These are phyloP conservation scores for Hemicentrotus pulcherrimus DNA, from an alignment of 35 echinoderm and acorn worm genomes.

Conservation along the genomic window DNA sequence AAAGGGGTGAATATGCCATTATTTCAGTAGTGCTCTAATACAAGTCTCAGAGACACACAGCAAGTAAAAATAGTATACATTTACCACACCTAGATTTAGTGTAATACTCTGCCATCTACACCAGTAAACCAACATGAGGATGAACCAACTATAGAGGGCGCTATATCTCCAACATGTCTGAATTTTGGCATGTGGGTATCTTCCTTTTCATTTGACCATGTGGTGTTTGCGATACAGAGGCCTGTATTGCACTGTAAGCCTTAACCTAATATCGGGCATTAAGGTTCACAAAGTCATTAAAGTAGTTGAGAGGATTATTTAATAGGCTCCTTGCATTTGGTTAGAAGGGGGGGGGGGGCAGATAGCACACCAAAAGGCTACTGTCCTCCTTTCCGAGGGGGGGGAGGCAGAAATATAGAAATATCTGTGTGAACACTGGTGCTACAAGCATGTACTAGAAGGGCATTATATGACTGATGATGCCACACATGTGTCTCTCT, in stretches of 20 bases:
- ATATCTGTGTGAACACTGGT: too few relatives aligned
- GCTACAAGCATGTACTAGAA: too few relatives aligned
- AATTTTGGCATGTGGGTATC: neutral
- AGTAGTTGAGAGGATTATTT: too few relatives aligned
- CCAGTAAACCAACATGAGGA: neutral
- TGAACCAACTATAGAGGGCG: neutral
- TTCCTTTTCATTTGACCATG: neutral
- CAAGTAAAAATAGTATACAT: constrained; percentile 15
- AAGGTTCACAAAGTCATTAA: too few relatives aligned
- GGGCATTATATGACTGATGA: too few relatives aligned
- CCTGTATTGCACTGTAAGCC: neutral
- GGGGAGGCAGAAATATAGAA: too few relatives aligned
- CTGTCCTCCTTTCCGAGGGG: too few relatives aligned
- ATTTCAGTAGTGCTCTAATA: neutral
- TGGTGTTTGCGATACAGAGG: neutral
- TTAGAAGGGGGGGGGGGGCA: too few relatives aligned
- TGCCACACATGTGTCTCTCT: too few relatives aligned
- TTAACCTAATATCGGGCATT: neutral
- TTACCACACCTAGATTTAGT: neutral
- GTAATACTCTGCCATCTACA: neutral
- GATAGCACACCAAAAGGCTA: too few relatives aligned
- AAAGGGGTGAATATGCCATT: neutral
- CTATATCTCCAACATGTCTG: neutral
- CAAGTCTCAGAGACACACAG: neutral
- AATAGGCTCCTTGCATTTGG: too few relatives aligned